phyloP scores from a whole-genome alignment of 2,888 invertebrate genomes.

The Nomada lathburiana region DNA sequence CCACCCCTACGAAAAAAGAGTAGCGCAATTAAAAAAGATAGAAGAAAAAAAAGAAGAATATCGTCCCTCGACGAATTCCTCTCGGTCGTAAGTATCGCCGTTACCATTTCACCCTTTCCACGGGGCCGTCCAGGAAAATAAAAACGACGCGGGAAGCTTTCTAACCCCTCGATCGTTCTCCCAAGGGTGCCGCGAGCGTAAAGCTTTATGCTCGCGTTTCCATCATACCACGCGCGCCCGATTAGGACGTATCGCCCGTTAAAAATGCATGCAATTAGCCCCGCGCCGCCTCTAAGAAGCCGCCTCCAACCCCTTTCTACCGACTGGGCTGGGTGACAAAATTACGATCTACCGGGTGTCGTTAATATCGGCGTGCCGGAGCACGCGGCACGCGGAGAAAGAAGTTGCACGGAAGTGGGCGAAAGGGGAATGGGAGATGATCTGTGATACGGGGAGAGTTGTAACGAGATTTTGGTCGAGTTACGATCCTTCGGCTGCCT shows the following conservation, averaged over 20 bases:
- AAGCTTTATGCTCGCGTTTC: conserved; percentile 74
- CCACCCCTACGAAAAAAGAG: not conserved
- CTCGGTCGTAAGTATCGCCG: conserved; percentile 23
- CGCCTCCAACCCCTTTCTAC: conserved; percentile 71
- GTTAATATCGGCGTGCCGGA: conserved; percentile 79
- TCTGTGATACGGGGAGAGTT: conserved; percentile 70
- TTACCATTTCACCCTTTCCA: conserved; percentile 50
- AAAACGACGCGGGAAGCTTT: conserved; percentile 22
- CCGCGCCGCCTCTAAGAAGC: conserved; percentile 27
- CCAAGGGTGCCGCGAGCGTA: conserved; percentile 67
- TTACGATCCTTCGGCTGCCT: conserved; percentile 63
- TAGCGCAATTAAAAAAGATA: not conserved
- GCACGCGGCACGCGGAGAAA: conserved; percentile 38
- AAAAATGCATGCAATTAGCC: conserved; percentile 83
- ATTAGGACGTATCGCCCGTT: conserved; percentile 81
- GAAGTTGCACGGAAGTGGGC: conserved; percentile 34
- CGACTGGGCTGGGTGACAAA: conserved; percentile 79
- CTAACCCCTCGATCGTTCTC: conserved; percentile 41
- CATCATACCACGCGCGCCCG: conserved; percentile 77
- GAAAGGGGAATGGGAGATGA: conserved; percentile 61
- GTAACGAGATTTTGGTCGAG: conserved; percentile 74
- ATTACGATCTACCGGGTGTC: conserved; percentile 82
- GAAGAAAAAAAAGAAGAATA: not conserved
- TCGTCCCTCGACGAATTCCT: not conserved
- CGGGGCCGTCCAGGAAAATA: conserved; percentile 4